Evolutionary conservation across 2,797 vertebrate genomes (phyloP).

Genomic region (Mus caroli): DNA sequence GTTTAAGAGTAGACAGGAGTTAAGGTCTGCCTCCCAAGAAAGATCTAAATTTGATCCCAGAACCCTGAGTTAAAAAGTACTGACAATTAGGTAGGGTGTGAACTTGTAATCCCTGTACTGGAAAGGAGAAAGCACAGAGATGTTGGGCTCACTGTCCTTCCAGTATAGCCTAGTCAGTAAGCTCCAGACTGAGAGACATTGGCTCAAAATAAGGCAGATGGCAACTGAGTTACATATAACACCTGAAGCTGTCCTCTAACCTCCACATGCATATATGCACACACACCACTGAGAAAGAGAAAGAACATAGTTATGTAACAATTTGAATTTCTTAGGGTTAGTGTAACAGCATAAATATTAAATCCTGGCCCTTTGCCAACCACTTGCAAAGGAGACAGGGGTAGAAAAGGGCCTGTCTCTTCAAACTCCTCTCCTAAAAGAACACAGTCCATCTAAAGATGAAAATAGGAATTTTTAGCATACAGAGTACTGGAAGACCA

Average conservation of each 20-base stretch:
- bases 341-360: constrained; percentile 67
- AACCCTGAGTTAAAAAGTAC: neutral
- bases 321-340: constrained; percentile 53
- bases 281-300: too few species aligned
- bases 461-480: constrained; percentile 53
- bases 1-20: constrained; percentile 21
- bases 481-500: constrained; percentile 60
- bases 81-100: neutral
- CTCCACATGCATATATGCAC: too few species aligned
- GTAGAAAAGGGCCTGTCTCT: constrained; percentile 63
- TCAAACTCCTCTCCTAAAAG: constrained; percentile 63
- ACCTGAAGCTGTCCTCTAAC: neutral
- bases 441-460: constrained; percentile 56
- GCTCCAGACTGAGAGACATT: neutral
- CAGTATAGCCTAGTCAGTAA: neutral
- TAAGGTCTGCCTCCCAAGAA: neutral
- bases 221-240: neutral
- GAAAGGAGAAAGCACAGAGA: neutral
- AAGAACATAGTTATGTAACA: neutral
- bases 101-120: neutral
- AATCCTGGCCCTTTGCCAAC: constrained; percentile 69
- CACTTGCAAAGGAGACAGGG: constrained; percentile 60
- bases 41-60: neutral
- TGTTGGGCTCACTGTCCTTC: neutral
- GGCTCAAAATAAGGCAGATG: neutral